Evolutionary conservation across 2,797 vertebrate genomes (phyloP).

Genomic region (Odontamblyopus lacepedii): DNA sequence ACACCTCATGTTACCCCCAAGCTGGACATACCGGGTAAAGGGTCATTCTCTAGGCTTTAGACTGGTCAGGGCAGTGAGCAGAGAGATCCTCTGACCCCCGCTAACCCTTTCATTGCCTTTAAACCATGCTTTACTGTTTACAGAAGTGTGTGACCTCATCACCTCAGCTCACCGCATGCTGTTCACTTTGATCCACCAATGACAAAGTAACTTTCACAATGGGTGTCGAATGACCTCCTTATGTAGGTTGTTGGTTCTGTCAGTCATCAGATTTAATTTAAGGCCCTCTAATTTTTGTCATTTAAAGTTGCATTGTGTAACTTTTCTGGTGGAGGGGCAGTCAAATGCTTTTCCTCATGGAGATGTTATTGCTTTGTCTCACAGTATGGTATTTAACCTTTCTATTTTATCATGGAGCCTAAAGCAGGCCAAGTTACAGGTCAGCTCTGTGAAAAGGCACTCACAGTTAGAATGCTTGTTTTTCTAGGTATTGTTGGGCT

Average conservation of each 20-base stretch:
- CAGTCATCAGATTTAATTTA: not conserved
- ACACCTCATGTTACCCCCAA: conserved; percentile 49
- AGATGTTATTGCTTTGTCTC: too few species aligned
- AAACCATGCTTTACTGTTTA: conserved; percentile 42
- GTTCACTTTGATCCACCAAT: conserved; percentile 13
- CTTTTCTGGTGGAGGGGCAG: too few species aligned
- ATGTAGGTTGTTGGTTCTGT: not conserved
- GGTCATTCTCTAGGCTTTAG: conserved; percentile 39
- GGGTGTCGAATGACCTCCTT: not conserved
- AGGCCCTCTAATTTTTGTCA: not conserved
- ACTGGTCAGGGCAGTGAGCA: conserved; percentile 22
- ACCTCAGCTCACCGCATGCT: conserved; percentile 18
- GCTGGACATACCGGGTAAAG: conserved; percentile 9
- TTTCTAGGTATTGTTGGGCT: too few species aligned
- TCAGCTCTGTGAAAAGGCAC: too few species aligned
- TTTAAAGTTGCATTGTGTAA: too few species aligned
- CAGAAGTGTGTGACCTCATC: conserved; percentile 32
- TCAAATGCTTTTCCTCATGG: too few species aligned
- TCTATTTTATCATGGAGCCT: too few species aligned
- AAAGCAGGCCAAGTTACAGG: too few species aligned
- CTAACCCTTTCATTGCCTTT: conserved; percentile 50
- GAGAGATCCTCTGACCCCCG: conserved; percentile 41
- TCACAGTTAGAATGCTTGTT: too few species aligned
- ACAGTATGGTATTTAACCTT: too few species aligned
- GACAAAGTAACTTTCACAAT: not conserved